These are phyloP conservation scores for Boulengeromyrus knoepffleri DNA, from an alignment of 2,113 vertebrate genomes.

Conservation along the genomic window DNA sequence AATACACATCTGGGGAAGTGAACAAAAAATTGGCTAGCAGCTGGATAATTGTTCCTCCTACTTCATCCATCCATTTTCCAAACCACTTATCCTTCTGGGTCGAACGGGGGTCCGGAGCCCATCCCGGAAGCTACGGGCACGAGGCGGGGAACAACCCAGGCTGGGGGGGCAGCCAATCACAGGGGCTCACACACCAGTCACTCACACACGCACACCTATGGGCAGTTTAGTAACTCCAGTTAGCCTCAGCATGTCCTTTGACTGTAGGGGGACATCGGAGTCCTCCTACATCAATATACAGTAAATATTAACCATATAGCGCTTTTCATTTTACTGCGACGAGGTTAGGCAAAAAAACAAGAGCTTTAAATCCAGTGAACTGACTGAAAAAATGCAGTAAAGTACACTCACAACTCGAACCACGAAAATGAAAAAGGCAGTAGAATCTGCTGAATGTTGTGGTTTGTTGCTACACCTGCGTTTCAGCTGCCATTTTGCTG, in stretches of 20 bases:
- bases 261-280: too few species aligned
- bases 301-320: background rate
- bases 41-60: background rate
- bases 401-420: background rate
- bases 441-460: slow-evolving; percentile 25
- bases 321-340: background rate
- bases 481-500: slow-evolving; percentile 5
- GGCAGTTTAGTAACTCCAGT: too few species aligned
- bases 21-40: background rate
- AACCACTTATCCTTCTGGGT: too few species aligned
- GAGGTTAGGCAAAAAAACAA: background rate
- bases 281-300: background rate
- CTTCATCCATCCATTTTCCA: background rate
- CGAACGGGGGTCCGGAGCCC: too few species aligned
- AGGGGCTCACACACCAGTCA: too few species aligned
- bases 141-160: too few species aligned
- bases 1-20: background rate
- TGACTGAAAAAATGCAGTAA: background rate
- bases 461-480: slow-evolving; percentile 19
- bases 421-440: background rate
- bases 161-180: too few species aligned
- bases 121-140: too few species aligned
- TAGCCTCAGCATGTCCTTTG: too few species aligned
- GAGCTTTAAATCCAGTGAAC: background rate
- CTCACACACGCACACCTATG: too few species aligned